Percentiles rank a stretch among this genome's conserved stretches.
phyloP scores from a whole-genome alignment of 2,888 invertebrate genomes.

The Apotomis capreana region DNA sequence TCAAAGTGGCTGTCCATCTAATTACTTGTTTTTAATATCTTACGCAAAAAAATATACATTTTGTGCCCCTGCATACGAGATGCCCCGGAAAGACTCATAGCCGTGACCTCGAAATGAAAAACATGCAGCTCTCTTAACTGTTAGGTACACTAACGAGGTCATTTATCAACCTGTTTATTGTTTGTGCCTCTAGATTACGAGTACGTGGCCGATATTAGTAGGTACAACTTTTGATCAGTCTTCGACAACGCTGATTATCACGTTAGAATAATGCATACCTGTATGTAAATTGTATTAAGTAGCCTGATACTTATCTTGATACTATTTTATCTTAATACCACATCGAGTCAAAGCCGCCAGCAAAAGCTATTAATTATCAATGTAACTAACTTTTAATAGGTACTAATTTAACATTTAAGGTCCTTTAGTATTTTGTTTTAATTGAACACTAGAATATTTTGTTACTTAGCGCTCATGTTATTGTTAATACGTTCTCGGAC shows the following conservation, averaged over 20 bases:
- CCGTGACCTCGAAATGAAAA: slow-evolving; percentile 79
- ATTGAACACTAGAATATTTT: too few species aligned
- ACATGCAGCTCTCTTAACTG: slow-evolving; percentile 78
- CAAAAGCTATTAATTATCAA: too few species aligned
- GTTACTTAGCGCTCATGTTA: too few species aligned
- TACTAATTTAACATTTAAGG: too few species aligned
- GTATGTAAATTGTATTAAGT: too few species aligned
- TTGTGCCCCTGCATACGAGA: slow-evolving; percentile 71
- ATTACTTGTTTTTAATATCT: slow-evolving; percentile 40
- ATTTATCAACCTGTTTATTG: slow-evolving; percentile 78
- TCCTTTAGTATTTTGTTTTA: too few species aligned
- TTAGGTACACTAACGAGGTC: slow-evolving; percentile 77
- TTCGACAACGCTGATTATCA: neutral
- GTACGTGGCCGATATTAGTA: slow-evolving; percentile 45
- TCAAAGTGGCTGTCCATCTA: slow-evolving; percentile 25
- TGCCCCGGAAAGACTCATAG: slow-evolving; percentile 70
- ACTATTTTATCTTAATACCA: too few species aligned
- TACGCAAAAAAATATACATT: slow-evolving; percentile 59
- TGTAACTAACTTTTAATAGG: too few species aligned
- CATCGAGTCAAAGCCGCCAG: too few species aligned
- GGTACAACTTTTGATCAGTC: slow-evolving; percentile 52
- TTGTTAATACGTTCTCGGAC: too few species aligned
- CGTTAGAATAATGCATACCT: neutral
- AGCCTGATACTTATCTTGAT: too few species aligned
- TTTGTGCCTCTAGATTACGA: slow-evolving; percentile 62